These are phyloP conservation scores for Oostethus manadensis DNA, from an alignment of 2,113 vertebrate species.

Conservation along the genomic window DNA sequence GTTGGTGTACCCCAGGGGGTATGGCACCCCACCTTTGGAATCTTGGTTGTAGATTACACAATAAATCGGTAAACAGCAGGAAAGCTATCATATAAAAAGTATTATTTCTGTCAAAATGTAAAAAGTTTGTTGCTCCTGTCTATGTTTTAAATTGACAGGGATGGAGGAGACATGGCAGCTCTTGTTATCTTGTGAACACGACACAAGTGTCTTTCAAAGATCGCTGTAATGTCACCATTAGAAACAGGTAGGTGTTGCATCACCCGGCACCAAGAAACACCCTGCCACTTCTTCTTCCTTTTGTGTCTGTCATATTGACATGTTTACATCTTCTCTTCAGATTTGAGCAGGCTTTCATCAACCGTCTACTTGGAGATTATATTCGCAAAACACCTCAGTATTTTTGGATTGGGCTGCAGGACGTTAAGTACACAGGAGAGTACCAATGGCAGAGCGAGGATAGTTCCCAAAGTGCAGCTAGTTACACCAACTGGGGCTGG, in stretches of 20 bases:
- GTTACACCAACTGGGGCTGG: slow-evolving; percentile 85
- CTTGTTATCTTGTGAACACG: slow-evolving; percentile 80
- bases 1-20: too few relatives aligned
- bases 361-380: slow-evolving; percentile 78
- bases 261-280: neutral
- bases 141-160: slow-evolving; percentile 59
- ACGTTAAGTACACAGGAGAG: slow-evolving; percentile 74
- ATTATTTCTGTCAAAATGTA: neutral
- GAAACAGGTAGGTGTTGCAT: slow-evolving; percentile 74
- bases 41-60: too few relatives aligned
- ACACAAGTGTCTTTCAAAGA: slow-evolving; percentile 76
- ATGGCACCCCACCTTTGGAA: too few relatives aligned
- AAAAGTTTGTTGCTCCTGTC: neutral
- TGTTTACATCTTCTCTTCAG: slow-evolving; percentile 57
- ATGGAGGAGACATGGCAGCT: slow-evolving; percentile 84
- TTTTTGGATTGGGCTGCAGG: slow-evolving; percentile 89
- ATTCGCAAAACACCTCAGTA: slow-evolving; percentile 63
- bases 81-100: too few relatives aligned
- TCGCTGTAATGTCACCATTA: slow-evolving; percentile 82
- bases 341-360: slow-evolving; percentile 94
- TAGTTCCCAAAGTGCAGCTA: slow-evolving; percentile 56
- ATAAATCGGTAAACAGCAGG: too few relatives aligned
- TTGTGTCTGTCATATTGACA: neutral
- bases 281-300: neutral
- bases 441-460: slow-evolving; percentile 78